These are phyloP conservation scores for Clarias fuscus DNA, from an alignment of 2,797 vertebrate genomes.

Conservation along the genomic window DNA sequence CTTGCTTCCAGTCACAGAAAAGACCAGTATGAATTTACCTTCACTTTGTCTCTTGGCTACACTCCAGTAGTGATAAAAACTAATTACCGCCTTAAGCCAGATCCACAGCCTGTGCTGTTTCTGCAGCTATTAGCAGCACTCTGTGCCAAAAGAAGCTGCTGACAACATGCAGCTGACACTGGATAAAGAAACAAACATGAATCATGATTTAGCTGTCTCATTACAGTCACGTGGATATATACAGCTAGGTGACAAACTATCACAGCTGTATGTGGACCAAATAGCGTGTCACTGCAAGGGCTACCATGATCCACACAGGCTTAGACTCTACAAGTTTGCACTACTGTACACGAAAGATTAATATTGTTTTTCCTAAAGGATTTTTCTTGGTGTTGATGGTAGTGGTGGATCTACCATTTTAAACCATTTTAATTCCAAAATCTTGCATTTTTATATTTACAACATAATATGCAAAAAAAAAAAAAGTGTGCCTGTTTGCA, in stretches of 20 bases:
- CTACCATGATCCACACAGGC: background rate
- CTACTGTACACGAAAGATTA: background rate
- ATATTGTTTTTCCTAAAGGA: background rate
- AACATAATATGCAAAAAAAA: constrained; percentile 3
- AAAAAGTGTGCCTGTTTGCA: background rate
- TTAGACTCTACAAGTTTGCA: background rate
- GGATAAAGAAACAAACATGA: constrained; percentile 10
- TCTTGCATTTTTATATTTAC: background rate
- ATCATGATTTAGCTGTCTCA: constrained; percentile 5
- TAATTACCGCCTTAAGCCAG: constrained; percentile 6
- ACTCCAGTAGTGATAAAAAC: constrained; percentile 2
- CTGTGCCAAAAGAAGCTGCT: background rate
- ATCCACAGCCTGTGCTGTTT: background rate
- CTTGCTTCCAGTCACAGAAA: background rate
- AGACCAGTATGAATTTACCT: constrained; percentile 8
- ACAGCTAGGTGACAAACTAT: background rate
- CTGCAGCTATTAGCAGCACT: constrained; percentile 19
- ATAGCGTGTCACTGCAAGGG: background rate
- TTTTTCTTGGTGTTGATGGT: background rate
- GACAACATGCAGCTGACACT: constrained; percentile 8
- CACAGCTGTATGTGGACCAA: background rate
- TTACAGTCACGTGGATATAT: constrained; percentile 2
- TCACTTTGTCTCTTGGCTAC: constrained; percentile 6
- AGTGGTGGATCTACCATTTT: background rate
- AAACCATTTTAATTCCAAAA: background rate